Percentiles rank a stretch among this genome's conserved stretches.
These are phyloP conservation scores for Percopsis omiscomaycus DNA, from an alignment of 2,797 vertebrate genomes.

Conservation along the genomic window DNA sequence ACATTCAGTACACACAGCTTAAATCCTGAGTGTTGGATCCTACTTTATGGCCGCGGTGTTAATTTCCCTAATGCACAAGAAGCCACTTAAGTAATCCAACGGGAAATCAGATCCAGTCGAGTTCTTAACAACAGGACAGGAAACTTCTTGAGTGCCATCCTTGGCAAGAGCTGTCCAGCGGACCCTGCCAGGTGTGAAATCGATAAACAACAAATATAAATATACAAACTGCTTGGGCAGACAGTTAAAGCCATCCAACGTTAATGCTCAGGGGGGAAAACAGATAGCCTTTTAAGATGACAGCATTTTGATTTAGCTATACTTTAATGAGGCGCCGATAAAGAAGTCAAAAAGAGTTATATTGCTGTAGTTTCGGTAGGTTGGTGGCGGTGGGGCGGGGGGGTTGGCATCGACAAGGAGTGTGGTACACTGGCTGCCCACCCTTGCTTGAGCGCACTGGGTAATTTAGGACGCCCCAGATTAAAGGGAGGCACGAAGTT, in stretches of 20 bases:
- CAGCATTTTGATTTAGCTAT: constrained; percentile 48
- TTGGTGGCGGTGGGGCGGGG: not conserved
- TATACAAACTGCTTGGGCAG: constrained; percentile 18
- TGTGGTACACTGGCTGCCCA: constrained; percentile 28
- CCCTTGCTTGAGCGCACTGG: constrained; percentile 24
- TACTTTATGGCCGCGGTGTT: constrained; percentile 33
- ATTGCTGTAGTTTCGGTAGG: not conserved
- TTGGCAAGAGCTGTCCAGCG: constrained; percentile 27
- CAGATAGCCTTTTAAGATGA: constrained; percentile 34
- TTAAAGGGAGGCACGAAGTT: constrained; percentile 9
- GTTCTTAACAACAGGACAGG: constrained; percentile 38
- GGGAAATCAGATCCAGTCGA: constrained; percentile 40
- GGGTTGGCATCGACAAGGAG: not conserved
- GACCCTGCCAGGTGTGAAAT: constrained; percentile 41
- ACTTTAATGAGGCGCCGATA: constrained; percentile 40
- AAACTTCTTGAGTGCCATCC: not conserved
- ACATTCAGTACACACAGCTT: constrained; percentile 17
- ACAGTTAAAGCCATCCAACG: constrained; percentile 12
- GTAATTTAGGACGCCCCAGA: constrained; percentile 38
- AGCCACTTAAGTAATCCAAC: constrained; percentile 15
- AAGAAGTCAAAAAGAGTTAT: constrained; percentile 35
- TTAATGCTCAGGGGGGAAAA: constrained; percentile 38
- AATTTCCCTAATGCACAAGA: constrained; percentile 50
- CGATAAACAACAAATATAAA: constrained; percentile 48
- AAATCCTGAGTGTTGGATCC: constrained; percentile 30